Evolutionary conservation across 2,113 vertebrate genomes (phyloP), one percentile per base, ranked within the genome.

Genomic region (Rynchops niger): DNA sequence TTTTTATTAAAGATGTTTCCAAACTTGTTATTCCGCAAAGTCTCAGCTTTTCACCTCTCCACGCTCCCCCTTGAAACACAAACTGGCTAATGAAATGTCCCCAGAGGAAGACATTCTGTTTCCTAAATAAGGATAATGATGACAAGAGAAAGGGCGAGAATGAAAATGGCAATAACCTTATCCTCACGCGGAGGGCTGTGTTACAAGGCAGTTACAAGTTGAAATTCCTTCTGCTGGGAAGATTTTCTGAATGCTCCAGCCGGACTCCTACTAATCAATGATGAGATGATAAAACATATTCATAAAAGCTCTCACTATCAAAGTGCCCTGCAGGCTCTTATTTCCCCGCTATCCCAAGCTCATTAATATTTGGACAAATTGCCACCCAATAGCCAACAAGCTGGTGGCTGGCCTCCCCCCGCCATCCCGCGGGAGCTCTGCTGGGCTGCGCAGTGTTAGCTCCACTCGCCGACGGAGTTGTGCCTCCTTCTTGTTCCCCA

Each of bases 221-320:
- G 56, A 90, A 78, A 88, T 88, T 63, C 53, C 53, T 89, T 76
- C 71, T 85, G 47, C 43, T 69, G 62, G 69, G 70, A 93, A 88
- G 67, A 36, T 30, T 86, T 84, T 63, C 77, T 80, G 79, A 86
- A 72, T 52, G 55, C 30, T 81, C 62, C 9, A 3, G 36, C 66
- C 82, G 81, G 45, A 36, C 25, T 86, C 47, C 15, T 32, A 22
- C 70, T 80, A 94, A 96, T 94, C 92, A 93, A 73, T 36, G 84
- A 94, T 93, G 79, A 85, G 86, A 61, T 70, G 56, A 80, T 88
- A 97, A 96, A 93, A 82, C 38, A 36, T 43, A 90, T 90, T 96
- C 66, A 82, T 87, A 95, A 96, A 87, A 65, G 58, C 73, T 87
- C 83, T 71, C 76, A 47, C 82, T 70, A 82, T 52, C 79, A 58